Percentiles rank a stretch among this genome's conserved stretches.
Conservation (phyloP, 2,797 vertebrate species). For the Oceanodroma leucorhoa region DNA sequence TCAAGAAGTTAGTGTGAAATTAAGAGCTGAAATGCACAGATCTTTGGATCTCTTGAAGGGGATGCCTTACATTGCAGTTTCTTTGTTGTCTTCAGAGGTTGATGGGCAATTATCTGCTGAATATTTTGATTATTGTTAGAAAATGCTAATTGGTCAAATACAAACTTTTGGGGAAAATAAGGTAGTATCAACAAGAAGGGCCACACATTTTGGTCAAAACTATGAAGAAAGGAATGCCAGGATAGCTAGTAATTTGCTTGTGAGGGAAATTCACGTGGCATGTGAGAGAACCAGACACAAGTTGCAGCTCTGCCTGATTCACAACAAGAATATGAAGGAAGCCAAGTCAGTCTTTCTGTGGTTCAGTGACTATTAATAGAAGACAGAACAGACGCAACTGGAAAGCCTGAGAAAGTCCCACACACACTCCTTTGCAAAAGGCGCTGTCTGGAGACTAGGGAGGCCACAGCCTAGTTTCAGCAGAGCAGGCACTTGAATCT, state of each 20-base stretch:
- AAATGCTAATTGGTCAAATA: background rate
- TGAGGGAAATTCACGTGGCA: background rate
- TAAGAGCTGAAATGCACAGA: background rate
- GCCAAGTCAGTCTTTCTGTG: constrained; percentile 65
- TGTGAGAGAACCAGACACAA: background rate
- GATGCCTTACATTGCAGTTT: background rate
- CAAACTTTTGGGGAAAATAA: background rate
- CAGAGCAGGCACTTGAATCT: background rate
- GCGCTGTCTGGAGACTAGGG: background rate
- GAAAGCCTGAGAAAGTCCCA: constrained; percentile 65
- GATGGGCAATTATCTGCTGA: background rate
- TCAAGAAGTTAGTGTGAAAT: background rate
- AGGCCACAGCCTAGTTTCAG: constrained; percentile 13
- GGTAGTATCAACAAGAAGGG: background rate
- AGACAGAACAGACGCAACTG: constrained; percentile 50
- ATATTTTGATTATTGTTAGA: background rate
- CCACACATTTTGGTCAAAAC: background rate
- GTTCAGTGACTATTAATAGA: constrained; percentile 44
- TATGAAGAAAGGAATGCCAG: background rate
- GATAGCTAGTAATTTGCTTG: background rate
- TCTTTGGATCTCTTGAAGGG: background rate
- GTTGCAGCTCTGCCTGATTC: constrained; percentile 36
- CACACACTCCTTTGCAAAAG: constrained; percentile 7
- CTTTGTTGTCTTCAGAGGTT: background rate
- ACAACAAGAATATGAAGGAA: constrained; percentile 60